These are phyloP conservation scores for Alcis repandata DNA, from an alignment of 2,888 invertebrate genomes.

Conservation along the genomic window DNA sequence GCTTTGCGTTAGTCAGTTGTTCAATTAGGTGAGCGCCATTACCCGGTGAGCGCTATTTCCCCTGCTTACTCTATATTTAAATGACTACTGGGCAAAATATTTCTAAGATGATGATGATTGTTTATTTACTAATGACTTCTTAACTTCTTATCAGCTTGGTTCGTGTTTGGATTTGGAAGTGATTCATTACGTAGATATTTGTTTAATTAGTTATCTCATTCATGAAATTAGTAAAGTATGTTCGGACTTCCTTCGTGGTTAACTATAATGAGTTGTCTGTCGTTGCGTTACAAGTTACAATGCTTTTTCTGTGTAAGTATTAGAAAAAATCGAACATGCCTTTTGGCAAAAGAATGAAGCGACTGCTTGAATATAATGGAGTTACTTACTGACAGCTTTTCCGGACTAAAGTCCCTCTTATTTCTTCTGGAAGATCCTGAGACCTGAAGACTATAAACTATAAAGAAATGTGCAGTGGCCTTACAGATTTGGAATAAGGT, in stretches of 20 bases:
- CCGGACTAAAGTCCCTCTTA: too few relatives aligned
- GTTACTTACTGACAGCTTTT: too few relatives aligned
- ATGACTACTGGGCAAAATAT: background rate
- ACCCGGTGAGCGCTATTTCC: too few relatives aligned
- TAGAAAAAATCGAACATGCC: too few relatives aligned
- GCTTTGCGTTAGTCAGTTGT: conserved; percentile 24
- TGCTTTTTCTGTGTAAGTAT: too few relatives aligned
- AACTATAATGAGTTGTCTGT: background rate
- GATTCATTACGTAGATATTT: conserved; percentile 37
- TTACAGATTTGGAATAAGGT: too few relatives aligned
- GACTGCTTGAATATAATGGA: too few relatives aligned
- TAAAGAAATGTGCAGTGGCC: too few relatives aligned
- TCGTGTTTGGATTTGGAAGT: conserved; percentile 24
- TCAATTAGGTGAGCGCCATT: too few relatives aligned
- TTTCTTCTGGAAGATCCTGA: too few relatives aligned
- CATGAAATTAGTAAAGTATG: background rate
- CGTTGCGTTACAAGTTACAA: background rate
- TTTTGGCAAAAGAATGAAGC: too few relatives aligned
- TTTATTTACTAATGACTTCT: conserved; percentile 26
- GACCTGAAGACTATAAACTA: too few relatives aligned
- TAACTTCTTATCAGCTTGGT: conserved; percentile 22
- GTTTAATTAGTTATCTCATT: conserved; percentile 25
- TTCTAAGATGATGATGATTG: background rate
- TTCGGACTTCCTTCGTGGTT: background rate
- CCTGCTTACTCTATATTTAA: background rate